Base-by-base conservation (phyloP, 2,797 vertebrate genomes). In the Pseudochromis fuscus region DNA sequence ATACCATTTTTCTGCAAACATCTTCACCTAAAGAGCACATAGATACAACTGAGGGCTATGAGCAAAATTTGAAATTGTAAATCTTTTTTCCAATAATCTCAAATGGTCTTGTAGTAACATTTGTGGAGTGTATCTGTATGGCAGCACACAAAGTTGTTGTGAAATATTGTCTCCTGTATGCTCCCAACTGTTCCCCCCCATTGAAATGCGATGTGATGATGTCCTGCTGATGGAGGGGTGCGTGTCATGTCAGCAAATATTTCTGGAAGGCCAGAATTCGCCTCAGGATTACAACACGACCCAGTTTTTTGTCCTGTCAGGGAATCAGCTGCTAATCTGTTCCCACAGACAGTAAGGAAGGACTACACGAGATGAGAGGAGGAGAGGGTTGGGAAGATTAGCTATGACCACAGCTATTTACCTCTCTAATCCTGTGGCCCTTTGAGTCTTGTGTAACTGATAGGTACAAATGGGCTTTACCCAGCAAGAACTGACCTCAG, bases 401-500 rank as follows among this genome's bases (percentile, higher is more conserved):
- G 56, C 59, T 30, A 59, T n/a, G n/a, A 45, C 55, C 30, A 28
- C 16, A 61, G 79, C 63, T 82, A 68, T 84, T 86, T 83, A 83
- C 53, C 70, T 68, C 79, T 66, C 38, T 92, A 92, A 93, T 90
- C 91, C 76, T 64, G n/a, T 18, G 40, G 23, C 25, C 55, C 82
- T 82, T 72, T 59, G 9, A 75, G 40, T 33, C 79, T 61, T 83
- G 67, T 88, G 81, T 74, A 87, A 88, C 30, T 72, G 86, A 90
- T 84, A 50, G 77, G 77, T 30, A 81, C 86, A 87, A 81, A 87
- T 18, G 52, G 64, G 84, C 83, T 91, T 91, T 83, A 66, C 35
- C 18, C 18, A 45, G 37, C 1, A 9, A 49, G 75, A 33, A 51
- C 66, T 77, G 65, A 72, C 60, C 70, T 70, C 25, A 83, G 69